A percentile compares a stretch with the other conserved stretches of the same genome.
Evolutionary conservation across 2,113 vertebrate genomes (phyloP).

Genomic region (Lamprotornis superbus): DNA sequence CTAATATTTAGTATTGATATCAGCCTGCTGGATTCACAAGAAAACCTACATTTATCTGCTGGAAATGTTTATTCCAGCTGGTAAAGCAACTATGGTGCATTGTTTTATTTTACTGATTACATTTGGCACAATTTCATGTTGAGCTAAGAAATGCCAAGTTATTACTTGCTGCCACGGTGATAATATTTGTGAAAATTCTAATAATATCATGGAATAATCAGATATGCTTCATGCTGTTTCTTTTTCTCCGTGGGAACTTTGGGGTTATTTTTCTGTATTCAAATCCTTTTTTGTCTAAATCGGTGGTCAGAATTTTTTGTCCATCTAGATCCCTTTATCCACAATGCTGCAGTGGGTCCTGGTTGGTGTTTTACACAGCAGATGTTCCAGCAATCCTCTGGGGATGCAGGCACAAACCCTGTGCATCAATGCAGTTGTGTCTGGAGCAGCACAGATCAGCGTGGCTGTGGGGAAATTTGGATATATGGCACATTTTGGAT

Average conservation of each 20-base stretch:
- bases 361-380: not conserved
- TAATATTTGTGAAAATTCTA: not conserved
- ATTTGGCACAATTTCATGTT: not conserved
- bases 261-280: not conserved
- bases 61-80: not conserved
- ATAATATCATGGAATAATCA: not conserved
- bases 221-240: not conserved
- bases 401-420: not conserved
- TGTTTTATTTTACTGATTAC: not conserved
- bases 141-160: not conserved
- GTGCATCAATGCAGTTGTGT: not conserved
- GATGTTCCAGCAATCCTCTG: not conserved
- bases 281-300: not conserved
- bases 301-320: not conserved
- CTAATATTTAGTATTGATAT: not conserved
- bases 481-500: not conserved
- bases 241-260: not conserved
- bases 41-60: not conserved
- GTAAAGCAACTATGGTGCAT: not conserved
- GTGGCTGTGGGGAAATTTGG: not conserved
- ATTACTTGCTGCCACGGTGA: not conserved
- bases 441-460: not conserved
- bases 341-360: not conserved
- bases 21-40: not conserved
- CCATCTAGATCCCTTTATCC: not conserved